phyloP scores from a whole-genome alignment of 2,113 vertebrate genomes.

The Ailurus styani region DNA sequence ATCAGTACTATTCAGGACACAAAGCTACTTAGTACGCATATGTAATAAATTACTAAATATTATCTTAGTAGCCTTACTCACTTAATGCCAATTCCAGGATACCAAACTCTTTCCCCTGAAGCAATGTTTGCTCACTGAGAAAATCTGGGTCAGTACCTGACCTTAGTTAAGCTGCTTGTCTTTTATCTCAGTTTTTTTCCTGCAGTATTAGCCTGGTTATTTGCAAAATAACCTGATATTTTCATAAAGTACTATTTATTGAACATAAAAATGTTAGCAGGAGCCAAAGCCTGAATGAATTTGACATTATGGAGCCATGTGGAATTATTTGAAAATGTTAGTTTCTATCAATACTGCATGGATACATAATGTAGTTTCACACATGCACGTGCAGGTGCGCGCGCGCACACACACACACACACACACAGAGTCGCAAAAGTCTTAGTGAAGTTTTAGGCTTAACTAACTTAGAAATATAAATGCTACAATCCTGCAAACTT shows the following conservation, averaged over 20 bases:
- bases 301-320: background rate
- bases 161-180: background rate
- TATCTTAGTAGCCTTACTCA: background rate
- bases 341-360: background rate
- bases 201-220: background rate
- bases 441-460: background rate
- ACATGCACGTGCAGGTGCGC: too few relatives aligned
- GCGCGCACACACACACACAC: background rate
- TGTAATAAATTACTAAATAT: background rate
- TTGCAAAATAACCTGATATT: constrained; percentile 13
- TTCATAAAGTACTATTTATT: background rate
- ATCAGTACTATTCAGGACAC: background rate
- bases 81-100: background rate
- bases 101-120: background rate
- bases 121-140: background rate
- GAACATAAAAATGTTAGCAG: background rate
- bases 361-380: background rate
- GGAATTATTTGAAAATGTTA: constrained; percentile 27
- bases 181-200: background rate
- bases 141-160: background rate
- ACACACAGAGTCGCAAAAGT: background rate
- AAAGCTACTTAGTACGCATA: background rate
- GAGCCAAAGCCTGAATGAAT: background rate
- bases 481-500: background rate
- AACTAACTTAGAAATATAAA: background rate